Conservation (phyloP, 2,113 vertebrate genomes). For the Chiloscyllium plagiosum region DNA sequence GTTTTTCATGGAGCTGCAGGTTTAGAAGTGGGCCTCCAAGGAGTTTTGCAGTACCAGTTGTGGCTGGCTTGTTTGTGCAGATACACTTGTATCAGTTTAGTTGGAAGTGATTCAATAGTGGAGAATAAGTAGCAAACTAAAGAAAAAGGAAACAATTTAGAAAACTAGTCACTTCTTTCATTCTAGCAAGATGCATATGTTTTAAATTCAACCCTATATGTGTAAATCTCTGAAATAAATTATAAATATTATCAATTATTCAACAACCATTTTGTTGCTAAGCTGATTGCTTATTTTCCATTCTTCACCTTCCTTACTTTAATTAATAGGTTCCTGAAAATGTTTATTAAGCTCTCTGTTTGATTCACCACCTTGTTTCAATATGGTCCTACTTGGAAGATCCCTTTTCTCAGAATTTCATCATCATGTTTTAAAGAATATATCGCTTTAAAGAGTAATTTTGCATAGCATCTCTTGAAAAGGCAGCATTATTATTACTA, state of each 20-base stretch:
- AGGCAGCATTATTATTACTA: too few species aligned
- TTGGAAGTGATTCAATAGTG: neutral
- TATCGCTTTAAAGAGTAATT: too few species aligned
- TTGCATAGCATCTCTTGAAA: neutral
- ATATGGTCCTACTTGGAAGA: too few species aligned
- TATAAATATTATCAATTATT: neutral
- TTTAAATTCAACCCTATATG: neutral
- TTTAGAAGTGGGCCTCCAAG: neutral
- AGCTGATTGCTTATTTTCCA: neutral
- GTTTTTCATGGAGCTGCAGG: neutral
- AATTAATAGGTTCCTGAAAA: neutral
- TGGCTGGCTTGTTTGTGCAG: neutral
- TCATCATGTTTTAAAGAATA: neutral
- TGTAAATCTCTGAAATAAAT: neutral
- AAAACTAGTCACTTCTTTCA: neutral
- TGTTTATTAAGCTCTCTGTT: neutral
- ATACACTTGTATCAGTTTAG: neutral
- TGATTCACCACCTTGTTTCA: neutral
- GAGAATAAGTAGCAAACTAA: neutral
- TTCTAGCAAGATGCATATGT: neutral
- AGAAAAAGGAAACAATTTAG: neutral
- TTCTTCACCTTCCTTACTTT: neutral
- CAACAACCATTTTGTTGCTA: neutral
- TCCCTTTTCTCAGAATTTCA: too few species aligned
- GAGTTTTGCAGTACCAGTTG: neutral